phyloP scores from a whole-genome alignment of 1,140 invertebrate genomes.

The Heliothis subflexa region DNA sequence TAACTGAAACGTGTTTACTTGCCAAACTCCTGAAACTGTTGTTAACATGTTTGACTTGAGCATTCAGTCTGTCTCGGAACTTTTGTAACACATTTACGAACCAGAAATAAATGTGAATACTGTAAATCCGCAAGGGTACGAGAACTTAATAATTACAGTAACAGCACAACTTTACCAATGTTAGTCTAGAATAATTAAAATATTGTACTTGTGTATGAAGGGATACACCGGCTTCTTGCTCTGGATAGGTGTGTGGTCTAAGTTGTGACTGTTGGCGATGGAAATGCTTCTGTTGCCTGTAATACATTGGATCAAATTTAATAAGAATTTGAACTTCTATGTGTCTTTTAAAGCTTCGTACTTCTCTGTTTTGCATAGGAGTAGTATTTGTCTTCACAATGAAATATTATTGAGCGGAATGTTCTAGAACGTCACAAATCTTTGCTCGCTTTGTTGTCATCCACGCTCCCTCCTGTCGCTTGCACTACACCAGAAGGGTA shows the following conservation, averaged over 20 bases:
- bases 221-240: conserved; percentile 49
- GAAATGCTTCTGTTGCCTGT: not conserved
- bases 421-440: too few relatives aligned
- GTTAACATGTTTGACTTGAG: not conserved
- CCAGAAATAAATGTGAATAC: conserved; percentile 35
- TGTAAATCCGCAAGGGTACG: conserved; percentile 29
- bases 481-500: conserved; percentile 52
- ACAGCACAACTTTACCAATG: conserved; percentile 53
- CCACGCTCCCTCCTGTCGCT: conserved; percentile 34
- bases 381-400: too few relatives aligned
- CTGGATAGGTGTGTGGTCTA: conserved; percentile 43
- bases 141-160: conserved; percentile 63
- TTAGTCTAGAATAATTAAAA: conserved; percentile 65
- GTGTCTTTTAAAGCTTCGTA: too few relatives aligned
- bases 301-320: not conserved
- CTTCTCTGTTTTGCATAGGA: too few relatives aligned
- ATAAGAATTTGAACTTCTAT: too few relatives aligned
- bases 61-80: not conserved
- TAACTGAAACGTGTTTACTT: too few relatives aligned
- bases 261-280: not conserved
- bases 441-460: not conserved
- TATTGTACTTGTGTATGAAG: conserved; percentile 59
- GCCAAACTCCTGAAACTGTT: not conserved
- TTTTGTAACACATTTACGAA: conserved; percentile 3
- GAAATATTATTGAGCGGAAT: too few relatives aligned